Conservation (phyloP, 2,113 vertebrate species). For the Alosa alosa region DNA sequence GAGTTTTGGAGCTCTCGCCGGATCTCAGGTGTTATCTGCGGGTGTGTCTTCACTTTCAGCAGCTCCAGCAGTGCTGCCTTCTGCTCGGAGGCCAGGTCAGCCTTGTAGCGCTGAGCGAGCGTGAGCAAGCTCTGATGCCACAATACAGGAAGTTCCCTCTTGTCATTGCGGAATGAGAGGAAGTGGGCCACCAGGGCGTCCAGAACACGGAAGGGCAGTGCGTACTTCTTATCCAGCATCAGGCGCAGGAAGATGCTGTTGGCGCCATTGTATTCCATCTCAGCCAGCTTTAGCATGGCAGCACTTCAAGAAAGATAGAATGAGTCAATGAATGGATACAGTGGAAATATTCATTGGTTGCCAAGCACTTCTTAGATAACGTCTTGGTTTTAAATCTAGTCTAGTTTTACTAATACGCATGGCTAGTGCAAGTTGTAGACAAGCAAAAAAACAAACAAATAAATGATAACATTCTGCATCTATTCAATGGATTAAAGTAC, state of each 20-base stretch:
- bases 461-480: too few relatives aligned
- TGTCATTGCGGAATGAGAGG: slow-evolving; percentile 85
- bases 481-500: too few relatives aligned
- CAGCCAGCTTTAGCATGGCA: slow-evolving; percentile 92
- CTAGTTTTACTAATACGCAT: too few relatives aligned
- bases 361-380: background rate
- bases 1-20: slow-evolving; percentile 87
- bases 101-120: slow-evolving; percentile 91
- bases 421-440: too few relatives aligned
- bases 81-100: slow-evolving; percentile 90
- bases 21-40: slow-evolving; percentile 79
- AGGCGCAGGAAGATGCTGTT: slow-evolving; percentile 97
- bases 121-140: slow-evolving; percentile 97
- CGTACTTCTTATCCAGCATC: slow-evolving; percentile 95
- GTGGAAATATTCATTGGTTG: too few relatives aligned
- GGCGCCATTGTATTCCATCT: slow-evolving; percentile 94
- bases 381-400: background rate
- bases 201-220: slow-evolving; percentile 94
- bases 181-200: slow-evolving; percentile 96
- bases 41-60: slow-evolving; percentile 85
- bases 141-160: slow-evolving; percentile 85
- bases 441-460: too few relatives aligned
- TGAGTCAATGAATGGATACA: background rate
- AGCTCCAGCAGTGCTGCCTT: slow-evolving; percentile 86
- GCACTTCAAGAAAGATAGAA: slow-evolving; percentile 69